Conservation (phyloP, 2,797 vertebrate genomes). For the Sebastes ruberrimus region DNA sequence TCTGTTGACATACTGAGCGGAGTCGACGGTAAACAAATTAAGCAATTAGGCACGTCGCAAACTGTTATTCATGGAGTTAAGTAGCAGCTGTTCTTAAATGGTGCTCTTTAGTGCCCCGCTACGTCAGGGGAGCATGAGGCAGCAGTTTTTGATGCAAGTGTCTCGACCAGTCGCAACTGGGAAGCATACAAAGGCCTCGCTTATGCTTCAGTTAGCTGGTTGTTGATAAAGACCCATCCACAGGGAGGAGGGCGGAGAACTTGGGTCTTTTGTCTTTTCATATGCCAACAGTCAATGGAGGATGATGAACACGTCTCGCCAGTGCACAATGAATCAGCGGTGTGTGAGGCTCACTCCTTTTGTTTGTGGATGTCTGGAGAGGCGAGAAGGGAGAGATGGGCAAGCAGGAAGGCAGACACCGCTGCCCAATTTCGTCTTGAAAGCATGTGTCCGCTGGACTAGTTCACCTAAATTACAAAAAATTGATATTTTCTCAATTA, state of each 20-base stretch:
- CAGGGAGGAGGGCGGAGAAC: slow-evolving; percentile 30
- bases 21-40: slow-evolving; percentile 76
- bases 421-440: neutral
- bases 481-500: neutral
- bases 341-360: slow-evolving; percentile 13
- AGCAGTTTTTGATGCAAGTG: slow-evolving; percentile 52
- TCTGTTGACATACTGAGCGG: slow-evolving; percentile 60
- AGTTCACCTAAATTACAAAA: neutral
- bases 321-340: slow-evolving; percentile 44
- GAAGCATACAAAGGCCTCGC: slow-evolving; percentile 7
- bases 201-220: slow-evolving; percentile 32
- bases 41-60: slow-evolving; percentile 70
- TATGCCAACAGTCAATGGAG: slow-evolving; percentile 40
- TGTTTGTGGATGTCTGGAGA: slow-evolving; percentile 25
- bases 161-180: slow-evolving; percentile 39
- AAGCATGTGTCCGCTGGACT: neutral
- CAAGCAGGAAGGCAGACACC: neutral
- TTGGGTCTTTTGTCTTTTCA: slow-evolving; percentile 47
- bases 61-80: slow-evolving; percentile 75
- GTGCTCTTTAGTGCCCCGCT: slow-evolving; percentile 60
- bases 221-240: slow-evolving; percentile 40
- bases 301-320: slow-evolving; percentile 38
- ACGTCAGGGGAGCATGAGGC: slow-evolving; percentile 57
- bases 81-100: slow-evolving; percentile 72
- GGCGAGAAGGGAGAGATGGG: neutral